These are phyloP conservation scores for Asobara japonica DNA, from an alignment of 1,140 invertebrate genomes.

Conservation along the genomic window DNA sequence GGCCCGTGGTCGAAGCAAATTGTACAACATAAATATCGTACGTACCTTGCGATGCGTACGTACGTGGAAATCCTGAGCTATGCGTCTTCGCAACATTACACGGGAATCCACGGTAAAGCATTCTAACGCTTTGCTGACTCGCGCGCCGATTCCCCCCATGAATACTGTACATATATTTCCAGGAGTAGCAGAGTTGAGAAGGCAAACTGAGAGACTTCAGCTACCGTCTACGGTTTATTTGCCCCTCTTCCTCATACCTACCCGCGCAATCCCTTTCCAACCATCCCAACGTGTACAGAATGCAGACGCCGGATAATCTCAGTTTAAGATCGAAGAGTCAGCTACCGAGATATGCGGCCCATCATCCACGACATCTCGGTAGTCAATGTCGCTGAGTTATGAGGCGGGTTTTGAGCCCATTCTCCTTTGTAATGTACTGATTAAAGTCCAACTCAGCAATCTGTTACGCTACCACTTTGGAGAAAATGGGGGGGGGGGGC, in stretches of 20 bases:
- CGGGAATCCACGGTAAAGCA: slow-evolving; percentile 38
- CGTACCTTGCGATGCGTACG: slow-evolving; percentile 35
- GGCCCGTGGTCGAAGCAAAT: slow-evolving; percentile 36
- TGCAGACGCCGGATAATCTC: slow-evolving; percentile 32
- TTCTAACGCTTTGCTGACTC: slow-evolving; percentile 30
- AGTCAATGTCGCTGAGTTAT: slow-evolving; percentile 11
- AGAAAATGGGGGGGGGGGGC: not conserved
- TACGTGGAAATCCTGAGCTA: slow-evolving; percentile 39
- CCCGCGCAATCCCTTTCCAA: not conserved
- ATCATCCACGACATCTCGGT: slow-evolving; percentile 20
- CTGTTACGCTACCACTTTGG: slow-evolving; percentile 5
- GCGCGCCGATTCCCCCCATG: not conserved
- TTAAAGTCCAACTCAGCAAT: not conserved
- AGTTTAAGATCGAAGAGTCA: slow-evolving; percentile 31
- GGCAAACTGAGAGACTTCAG: not conserved
- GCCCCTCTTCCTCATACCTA: not conserved
- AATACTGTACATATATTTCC: slow-evolving; percentile 12
- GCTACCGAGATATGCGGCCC: slow-evolving; percentile 20
- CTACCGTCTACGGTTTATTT: slow-evolving; percentile 27
- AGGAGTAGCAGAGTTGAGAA: not conserved
- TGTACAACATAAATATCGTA: slow-evolving; percentile 42
- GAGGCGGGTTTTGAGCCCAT: not conserved
- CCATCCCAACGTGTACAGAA: slow-evolving; percentile 17
- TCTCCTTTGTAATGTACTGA: not conserved
- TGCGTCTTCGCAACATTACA: slow-evolving; percentile 39